Evolutionary conservation across 1,140 invertebrate genomes (phyloP).

Genomic region (Carcinoscorpius rotundicauda): DNA sequence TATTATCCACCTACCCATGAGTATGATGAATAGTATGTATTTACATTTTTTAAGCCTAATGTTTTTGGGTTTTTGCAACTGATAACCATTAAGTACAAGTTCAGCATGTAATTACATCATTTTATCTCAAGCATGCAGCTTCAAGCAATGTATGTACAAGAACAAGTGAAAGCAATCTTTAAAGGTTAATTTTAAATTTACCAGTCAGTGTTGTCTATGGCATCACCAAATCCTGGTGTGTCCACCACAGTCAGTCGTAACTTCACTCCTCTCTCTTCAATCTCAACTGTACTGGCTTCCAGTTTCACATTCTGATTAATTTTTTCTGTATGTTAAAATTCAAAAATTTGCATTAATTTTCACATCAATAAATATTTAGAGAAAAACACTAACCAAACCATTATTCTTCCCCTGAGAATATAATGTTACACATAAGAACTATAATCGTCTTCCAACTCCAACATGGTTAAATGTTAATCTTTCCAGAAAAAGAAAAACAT

Average conservation of each 20-base stretch:
- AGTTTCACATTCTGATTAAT: constrained; percentile 60
- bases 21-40: too few relatives aligned
- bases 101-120: not conserved
- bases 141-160: too few relatives aligned
- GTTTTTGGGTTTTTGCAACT: not conserved
- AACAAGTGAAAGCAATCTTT: too few relatives aligned
- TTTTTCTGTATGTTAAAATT: constrained; percentile 13
- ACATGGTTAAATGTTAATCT: not conserved
- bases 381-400: not conserved
- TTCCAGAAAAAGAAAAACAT: not conserved
- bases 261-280: constrained; percentile 84
- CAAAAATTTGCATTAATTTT: constrained; percentile 1
- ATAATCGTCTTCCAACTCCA: not conserved
- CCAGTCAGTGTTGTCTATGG: constrained; percentile 94
- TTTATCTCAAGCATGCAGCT: too few relatives aligned
- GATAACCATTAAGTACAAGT: not conserved
- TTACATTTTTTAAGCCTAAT: not conserved
- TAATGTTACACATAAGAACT: not conserved
- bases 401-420: not conserved
- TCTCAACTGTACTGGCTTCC: constrained; percentile 84
- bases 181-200: constrained; percentile 26
- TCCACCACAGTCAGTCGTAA: constrained; percentile 75
- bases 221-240: constrained; percentile 97
- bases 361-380: constrained; percentile 3
- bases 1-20: too few relatives aligned